These are phyloP conservation scores for Drosophila baimaii DNA, from an alignment of 1,140 invertebrate species.

Conservation along the genomic window DNA sequence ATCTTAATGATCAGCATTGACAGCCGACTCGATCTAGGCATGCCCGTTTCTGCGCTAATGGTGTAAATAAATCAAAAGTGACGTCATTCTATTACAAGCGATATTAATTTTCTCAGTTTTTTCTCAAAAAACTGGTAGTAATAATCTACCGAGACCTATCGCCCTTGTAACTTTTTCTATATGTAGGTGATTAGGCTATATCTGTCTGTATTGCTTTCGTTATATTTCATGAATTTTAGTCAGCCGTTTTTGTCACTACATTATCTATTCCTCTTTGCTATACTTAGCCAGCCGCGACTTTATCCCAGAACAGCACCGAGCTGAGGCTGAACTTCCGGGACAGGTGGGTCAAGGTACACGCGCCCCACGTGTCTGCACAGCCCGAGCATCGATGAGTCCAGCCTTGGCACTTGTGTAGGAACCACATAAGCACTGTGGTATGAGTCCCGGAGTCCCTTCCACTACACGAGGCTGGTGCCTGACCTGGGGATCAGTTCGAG, in stretches of 20 bases:
- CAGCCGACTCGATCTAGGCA: too few relatives aligned
- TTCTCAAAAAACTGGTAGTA: too few relatives aligned
- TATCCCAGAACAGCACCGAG: background rate
- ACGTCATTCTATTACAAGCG: too few relatives aligned
- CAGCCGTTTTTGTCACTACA: background rate
- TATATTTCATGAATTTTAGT: background rate
- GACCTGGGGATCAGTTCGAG: background rate
- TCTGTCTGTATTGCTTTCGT: background rate
- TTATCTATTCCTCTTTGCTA: background rate
- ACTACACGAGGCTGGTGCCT: slow-evolving; percentile 6
- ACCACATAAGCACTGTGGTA: slow-evolving; percentile 16
- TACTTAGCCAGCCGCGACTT: background rate
- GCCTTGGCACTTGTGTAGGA: too few relatives aligned
- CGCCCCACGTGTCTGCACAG: too few relatives aligned
- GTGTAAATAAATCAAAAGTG: too few relatives aligned
- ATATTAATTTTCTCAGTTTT: too few relatives aligned
- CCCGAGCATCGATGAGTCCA: too few relatives aligned
- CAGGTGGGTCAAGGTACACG: background rate
- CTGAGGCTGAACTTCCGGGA: background rate
- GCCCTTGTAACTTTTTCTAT: too few relatives aligned
- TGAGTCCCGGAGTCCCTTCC: background rate
- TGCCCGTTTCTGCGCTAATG: too few relatives aligned
- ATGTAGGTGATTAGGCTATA: background rate
- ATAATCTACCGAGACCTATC: too few relatives aligned
- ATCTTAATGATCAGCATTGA: too few relatives aligned